phyloP scores from a whole-genome alignment of 2,888 invertebrate genomes.

The Cataglyphis altisquamis region DNA sequence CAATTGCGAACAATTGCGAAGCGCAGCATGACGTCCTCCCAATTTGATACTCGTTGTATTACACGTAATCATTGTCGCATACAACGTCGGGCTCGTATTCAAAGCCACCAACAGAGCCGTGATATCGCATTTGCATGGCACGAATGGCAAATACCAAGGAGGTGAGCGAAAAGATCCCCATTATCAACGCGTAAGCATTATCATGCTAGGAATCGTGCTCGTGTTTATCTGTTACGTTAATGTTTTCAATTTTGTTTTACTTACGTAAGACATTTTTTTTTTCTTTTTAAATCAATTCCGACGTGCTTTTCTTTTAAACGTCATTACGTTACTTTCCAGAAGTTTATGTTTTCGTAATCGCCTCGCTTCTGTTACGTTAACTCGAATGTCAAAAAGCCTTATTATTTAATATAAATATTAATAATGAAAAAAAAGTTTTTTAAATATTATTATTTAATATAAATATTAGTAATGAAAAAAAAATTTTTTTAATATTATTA shows the following conservation, averaged over 20 bases:
- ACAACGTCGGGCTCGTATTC: constrained; percentile 36
- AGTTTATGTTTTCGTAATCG: not conserved
- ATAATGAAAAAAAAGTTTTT: too few species aligned
- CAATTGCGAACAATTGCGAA: constrained; percentile 45
- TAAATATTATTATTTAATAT: too few species aligned
- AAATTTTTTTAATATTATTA: too few species aligned
- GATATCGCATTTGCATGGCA: constrained; percentile 53
- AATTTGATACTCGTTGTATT: constrained; percentile 56
- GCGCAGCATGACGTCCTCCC: constrained; percentile 43
- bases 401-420: too few species aligned
- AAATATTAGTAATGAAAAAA: too few species aligned
- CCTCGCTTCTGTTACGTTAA: not conserved
- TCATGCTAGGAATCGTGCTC: too few species aligned
- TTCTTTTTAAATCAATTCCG: not conserved
- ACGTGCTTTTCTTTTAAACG: not conserved
- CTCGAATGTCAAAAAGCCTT: not conserved
- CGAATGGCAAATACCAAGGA: constrained; percentile 34
- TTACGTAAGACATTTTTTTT: not conserved
- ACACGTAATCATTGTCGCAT: constrained; percentile 50
- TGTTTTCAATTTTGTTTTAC: not conserved
- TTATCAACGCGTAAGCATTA: constrained; percentile 9
- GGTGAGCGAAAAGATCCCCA: constrained; percentile 34
- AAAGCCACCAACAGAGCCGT: constrained; percentile 45
- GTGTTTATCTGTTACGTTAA: not conserved
- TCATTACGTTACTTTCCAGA: not conserved